Conservation (phyloP, 2,113 vertebrate species). For the Sialia sialis region DNA sequence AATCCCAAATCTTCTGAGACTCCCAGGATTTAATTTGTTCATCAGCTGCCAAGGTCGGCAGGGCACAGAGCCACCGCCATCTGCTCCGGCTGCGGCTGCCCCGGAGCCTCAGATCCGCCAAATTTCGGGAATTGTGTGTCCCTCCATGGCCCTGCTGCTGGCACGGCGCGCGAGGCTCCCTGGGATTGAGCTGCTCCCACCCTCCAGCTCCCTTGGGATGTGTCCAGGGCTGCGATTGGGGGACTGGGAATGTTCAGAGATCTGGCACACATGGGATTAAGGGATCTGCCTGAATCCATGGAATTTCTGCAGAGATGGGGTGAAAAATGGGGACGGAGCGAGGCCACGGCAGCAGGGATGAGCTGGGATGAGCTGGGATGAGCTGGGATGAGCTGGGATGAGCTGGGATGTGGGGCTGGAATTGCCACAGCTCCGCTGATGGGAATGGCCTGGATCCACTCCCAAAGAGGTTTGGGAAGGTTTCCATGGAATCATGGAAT, state of each 20-base stretch:
- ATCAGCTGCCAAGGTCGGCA: not conserved
- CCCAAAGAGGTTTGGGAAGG: not conserved
- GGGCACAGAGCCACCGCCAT: not conserved
- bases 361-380: not conserved
- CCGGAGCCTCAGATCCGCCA: not conserved
- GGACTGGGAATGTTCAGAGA: too few relatives aligned
- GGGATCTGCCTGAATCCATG: not conserved
- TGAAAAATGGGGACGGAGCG: not conserved
- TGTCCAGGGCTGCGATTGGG: too few relatives aligned
- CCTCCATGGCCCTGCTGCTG: not conserved
- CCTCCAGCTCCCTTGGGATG: not conserved
- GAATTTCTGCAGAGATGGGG: not conserved
- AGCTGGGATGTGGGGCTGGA: not conserved
- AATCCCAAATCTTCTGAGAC: not conserved
- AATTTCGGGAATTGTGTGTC: not conserved
- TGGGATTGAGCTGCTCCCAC: not conserved
- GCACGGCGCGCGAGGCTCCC: not conserved
- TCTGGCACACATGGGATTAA: not conserved
- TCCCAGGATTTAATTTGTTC: not conserved
- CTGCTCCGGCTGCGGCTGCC: not conserved
- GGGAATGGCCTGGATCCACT: not conserved
- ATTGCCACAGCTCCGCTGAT: not conserved
- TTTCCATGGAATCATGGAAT: not conserved
- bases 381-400: too few relatives aligned
- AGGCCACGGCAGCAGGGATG: not conserved